These are phyloP conservation scores for Gobio gobio DNA, from an alignment of 2,113 vertebrate genomes.

Conservation along the genomic window DNA sequence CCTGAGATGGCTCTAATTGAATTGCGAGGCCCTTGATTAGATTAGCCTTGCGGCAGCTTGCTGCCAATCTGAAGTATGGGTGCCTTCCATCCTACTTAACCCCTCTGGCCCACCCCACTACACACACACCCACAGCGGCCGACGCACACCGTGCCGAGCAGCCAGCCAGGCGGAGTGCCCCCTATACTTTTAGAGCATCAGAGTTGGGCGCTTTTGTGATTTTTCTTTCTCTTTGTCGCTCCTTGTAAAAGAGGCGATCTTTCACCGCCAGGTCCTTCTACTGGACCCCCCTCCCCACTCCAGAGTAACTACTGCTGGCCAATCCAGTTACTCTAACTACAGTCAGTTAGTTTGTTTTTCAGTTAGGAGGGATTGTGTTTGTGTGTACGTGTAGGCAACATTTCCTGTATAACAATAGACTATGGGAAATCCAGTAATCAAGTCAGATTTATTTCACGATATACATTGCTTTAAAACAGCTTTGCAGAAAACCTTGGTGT, in stretches of 20 bases:
- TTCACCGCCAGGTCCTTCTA: constrained; percentile 88
- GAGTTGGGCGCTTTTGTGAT: constrained; percentile 99
- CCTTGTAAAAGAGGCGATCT: constrained; percentile 97
- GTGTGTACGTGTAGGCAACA: background rate
- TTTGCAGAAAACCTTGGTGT: background rate
- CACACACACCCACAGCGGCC: constrained; percentile 60
- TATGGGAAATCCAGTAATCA: background rate
- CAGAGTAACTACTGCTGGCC: constrained; percentile 63
- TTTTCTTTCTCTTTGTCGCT: constrained; percentile 98
- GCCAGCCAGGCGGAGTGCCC: constrained; percentile 81
- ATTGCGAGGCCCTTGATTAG: constrained; percentile 96
- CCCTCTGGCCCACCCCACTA: constrained; percentile 88
- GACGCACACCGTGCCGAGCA: constrained; percentile 75
- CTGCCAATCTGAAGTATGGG: constrained; percentile 99
- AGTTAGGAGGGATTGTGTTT: constrained; percentile 27
- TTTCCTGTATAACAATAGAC: background rate
- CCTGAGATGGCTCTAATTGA: constrained; percentile 98
- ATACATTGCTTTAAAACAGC: background rate
- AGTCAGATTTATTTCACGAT: background rate
- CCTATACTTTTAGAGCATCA: constrained; percentile 99
- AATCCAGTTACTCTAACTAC: constrained; percentile 83
- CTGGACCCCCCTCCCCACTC: constrained; percentile 52
- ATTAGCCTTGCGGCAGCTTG: constrained; percentile 99
- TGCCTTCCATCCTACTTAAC: constrained; percentile 99
- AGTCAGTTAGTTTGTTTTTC: constrained; percentile 55